Percentiles rank a stretch among this genome's conserved stretches.
Evolutionary conservation across 2,888 invertebrate species (phyloP).

Genomic region (Melolontha melolontha): DNA sequence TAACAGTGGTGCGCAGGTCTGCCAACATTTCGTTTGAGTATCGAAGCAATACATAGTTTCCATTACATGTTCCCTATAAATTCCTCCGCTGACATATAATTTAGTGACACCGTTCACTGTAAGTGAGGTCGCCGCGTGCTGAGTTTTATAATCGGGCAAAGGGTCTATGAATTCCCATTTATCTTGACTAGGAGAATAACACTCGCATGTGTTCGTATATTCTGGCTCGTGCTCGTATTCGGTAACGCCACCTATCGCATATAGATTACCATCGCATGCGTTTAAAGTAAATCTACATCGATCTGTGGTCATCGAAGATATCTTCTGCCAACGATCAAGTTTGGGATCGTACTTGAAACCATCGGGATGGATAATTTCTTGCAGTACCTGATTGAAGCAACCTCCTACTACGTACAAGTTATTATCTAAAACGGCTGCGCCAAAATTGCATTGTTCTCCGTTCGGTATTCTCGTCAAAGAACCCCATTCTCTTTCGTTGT

Average conservation of each 20-base stretch:
- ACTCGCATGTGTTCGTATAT: conserved; percentile 68
- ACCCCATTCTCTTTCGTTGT: conserved; percentile 72
- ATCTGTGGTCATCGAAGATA: conserved; percentile 75
- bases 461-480: conserved; percentile 78
- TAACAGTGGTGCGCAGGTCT: conserved; percentile 68
- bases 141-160: conserved; percentile 71
- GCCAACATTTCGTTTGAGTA: conserved; percentile 69
- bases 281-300: conserved; percentile 76
- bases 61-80: conserved; percentile 69
- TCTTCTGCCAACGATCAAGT: conserved; percentile 75
- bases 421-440: conserved; percentile 76
- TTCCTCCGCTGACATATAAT: conserved; percentile 66
- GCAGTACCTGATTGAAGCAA: conserved; percentile 76
- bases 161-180: conserved; percentile 71
- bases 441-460: conserved; percentile 80
- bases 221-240: conserved; percentile 67
- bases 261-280: conserved; percentile 69
- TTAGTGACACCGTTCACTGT: conserved; percentile 27
- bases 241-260: conserved; percentile 75
- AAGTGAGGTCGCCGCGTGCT: conserved; percentile 64
- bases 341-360: conserved; percentile 73
- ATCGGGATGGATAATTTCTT: conserved; percentile 80
- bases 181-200: conserved; percentile 71
- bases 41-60: conserved; percentile 68
- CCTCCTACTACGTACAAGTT: conserved; percentile 79